Evolutionary conservation across 1,140 invertebrate species (phyloP).

Genomic region (Drosophila mauritiana): DNA sequence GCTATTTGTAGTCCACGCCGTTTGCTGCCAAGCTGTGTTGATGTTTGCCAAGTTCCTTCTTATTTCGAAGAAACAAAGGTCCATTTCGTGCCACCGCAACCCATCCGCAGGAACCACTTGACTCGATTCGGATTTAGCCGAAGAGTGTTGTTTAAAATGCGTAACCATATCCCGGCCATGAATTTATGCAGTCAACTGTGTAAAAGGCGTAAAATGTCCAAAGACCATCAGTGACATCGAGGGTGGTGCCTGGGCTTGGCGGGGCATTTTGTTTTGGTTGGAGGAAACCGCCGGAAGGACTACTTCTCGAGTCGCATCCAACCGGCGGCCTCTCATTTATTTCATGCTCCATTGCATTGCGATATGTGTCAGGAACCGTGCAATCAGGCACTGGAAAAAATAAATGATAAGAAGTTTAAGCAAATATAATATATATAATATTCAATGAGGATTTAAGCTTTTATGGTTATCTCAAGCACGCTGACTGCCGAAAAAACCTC

Average conservation of each 20-base stretch:
- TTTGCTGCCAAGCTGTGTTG: conserved; percentile 12
- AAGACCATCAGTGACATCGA: conserved; percentile 21
- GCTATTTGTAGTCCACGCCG: conserved; percentile 22
- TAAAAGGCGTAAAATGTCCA: conserved; percentile 75
- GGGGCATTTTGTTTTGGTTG: conserved; percentile 39
- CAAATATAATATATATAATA: too few relatives aligned
- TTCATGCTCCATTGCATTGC: conserved; percentile 74
- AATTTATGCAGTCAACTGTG: conserved; percentile 75
- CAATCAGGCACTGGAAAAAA: conserved; percentile 61
- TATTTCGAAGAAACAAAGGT: conserved; percentile 41
- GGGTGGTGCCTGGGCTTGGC: conserved; percentile 8
- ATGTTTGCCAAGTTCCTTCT: conserved; percentile 35
- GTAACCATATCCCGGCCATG: conserved; percentile 59
- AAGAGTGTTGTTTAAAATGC: conserved; percentile 71
- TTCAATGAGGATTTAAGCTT: too few relatives aligned
- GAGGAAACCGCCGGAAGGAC: conserved; percentile 22
- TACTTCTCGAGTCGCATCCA: conserved; percentile 10
- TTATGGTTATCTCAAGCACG: too few relatives aligned
- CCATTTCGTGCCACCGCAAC: not conserved
- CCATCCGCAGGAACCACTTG: not conserved
- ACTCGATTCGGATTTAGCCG: conserved; percentile 17
- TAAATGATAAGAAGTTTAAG: not conserved
- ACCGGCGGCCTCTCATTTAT: conserved; percentile 62
- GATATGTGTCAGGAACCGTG: conserved; percentile 64
- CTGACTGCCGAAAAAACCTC: too few relatives aligned